Percentiles rank a stretch among this genome's conserved stretches.
Evolutionary conservation across 2,888 invertebrate species (phyloP).

Genomic region (Drosophila mimica): DNA sequence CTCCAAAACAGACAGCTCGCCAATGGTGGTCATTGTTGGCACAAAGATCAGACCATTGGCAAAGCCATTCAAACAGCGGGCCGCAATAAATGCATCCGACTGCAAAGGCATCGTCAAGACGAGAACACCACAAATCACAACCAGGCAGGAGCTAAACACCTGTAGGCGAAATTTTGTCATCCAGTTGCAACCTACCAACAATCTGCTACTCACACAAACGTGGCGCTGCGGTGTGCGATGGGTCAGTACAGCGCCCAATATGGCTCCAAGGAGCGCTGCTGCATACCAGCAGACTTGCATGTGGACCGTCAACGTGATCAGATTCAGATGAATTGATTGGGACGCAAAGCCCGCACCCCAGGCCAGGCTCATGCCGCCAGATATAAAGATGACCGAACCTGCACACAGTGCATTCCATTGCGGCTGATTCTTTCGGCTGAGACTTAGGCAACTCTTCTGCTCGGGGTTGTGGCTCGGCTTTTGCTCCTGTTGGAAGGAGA

Average conservation of each 20-base stretch:
- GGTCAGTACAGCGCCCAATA: slow-evolving; percentile 63
- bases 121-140: slow-evolving; percentile 74
- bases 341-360: slow-evolving; percentile 75
- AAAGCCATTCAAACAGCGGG: slow-evolving; percentile 81
- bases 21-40: slow-evolving; percentile 72
- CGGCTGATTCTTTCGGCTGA: slow-evolving; percentile 65
- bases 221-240: slow-evolving; percentile 68
- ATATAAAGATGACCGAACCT: slow-evolving; percentile 69
- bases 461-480: slow-evolving; percentile 12
- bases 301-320: slow-evolving; percentile 39
- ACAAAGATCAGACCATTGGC: slow-evolving; percentile 81
- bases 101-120: slow-evolving; percentile 54
- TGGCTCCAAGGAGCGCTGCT: slow-evolving; percentile 75
- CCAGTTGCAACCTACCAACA: neutral
- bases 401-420: slow-evolving; percentile 73
- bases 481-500: slow-evolving; percentile 39
- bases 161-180: slow-evolving; percentile 25
- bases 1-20: slow-evolving; percentile 71
- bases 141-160: slow-evolving; percentile 68
- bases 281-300: slow-evolving; percentile 78
- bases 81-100: slow-evolving; percentile 56
- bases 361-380: slow-evolving; percentile 81
- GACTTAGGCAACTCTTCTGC: slow-evolving; percentile 47
- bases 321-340: slow-evolving; percentile 62
- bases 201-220: slow-evolving; percentile 67